phyloP scores from a whole-genome alignment of 2,888 invertebrate genomes.

The Apamea anceps region DNA sequence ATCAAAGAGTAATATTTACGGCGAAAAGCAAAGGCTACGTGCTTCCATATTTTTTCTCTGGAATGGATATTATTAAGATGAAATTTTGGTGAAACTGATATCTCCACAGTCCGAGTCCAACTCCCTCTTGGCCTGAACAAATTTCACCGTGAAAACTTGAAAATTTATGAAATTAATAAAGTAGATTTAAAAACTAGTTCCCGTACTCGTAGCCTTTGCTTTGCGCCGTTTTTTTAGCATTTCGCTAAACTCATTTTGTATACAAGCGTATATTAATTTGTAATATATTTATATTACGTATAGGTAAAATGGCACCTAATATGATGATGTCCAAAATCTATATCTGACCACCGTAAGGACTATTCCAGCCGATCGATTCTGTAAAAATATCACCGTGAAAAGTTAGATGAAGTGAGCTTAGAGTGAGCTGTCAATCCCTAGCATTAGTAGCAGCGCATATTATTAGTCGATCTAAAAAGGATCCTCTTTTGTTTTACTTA shows the following conservation, averaged over 20 bases:
- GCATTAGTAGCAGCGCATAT: too few relatives aligned
- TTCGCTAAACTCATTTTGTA: constrained; percentile 6
- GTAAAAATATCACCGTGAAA: too few relatives aligned
- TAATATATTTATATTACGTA: constrained; percentile 36
- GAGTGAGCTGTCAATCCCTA: too few relatives aligned
- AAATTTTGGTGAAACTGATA: neutral
- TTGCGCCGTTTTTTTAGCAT: constrained; percentile 18
- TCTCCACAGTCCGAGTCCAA: neutral
- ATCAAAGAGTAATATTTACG: constrained; percentile 1
- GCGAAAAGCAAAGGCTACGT: constrained; percentile 26
- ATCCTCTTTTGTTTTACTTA: too few relatives aligned
- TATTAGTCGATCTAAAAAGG: too few relatives aligned
- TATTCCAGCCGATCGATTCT: too few relatives aligned
- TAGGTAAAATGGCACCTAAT: neutral
- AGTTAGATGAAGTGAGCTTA: too few relatives aligned
- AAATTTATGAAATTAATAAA: neutral
- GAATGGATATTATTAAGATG: neutral
- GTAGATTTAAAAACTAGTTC: neutral
- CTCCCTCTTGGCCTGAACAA: neutral
- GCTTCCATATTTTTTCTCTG: neutral
- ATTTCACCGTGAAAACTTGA: too few relatives aligned
- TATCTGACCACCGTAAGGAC: too few relatives aligned
- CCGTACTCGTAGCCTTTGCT: constrained; percentile 29
- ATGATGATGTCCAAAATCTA: neutral
- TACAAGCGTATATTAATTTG: constrained; percentile 45